phyloP scores from a whole-genome alignment of 2,888 invertebrate genomes.

The Melinopterus prodromus region DNA sequence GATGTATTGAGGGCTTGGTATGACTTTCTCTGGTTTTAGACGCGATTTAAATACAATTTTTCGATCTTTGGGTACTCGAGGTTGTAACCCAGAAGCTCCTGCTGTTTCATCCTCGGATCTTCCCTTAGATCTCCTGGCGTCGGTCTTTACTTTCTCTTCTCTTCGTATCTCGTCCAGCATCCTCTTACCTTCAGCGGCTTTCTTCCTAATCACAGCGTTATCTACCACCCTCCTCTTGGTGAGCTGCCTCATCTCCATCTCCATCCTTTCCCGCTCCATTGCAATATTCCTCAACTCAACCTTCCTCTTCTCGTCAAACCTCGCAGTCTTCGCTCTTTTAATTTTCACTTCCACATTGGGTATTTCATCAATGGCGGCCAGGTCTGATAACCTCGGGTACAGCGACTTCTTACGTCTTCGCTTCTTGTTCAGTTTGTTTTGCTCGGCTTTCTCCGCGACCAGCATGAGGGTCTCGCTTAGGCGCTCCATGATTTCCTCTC shows the following conservation, averaged over 20 bases:
- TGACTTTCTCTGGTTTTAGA: background rate
- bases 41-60: background rate
- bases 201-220: background rate
- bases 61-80: background rate
- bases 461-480: background rate
- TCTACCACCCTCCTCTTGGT: background rate
- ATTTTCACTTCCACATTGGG: background rate
- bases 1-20: background rate
- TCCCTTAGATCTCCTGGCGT: background rate
- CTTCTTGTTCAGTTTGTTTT: background rate
- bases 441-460: background rate
- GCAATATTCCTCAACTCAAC: background rate
- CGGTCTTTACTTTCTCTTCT: background rate
- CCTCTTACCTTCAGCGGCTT: background rate
- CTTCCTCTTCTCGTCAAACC: background rate
- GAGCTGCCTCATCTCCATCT: background rate
- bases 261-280: background rate
- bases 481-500: background rate
- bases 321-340: background rate
- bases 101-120: background rate
- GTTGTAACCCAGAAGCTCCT: background rate
- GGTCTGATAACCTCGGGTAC: background rate
- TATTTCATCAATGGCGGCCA: background rate
- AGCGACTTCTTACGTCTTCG: background rate
- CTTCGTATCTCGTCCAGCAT: background rate